Evolutionary conservation across 2,888 invertebrate genomes (phyloP).

Genomic region (Altica lythri): DNA sequence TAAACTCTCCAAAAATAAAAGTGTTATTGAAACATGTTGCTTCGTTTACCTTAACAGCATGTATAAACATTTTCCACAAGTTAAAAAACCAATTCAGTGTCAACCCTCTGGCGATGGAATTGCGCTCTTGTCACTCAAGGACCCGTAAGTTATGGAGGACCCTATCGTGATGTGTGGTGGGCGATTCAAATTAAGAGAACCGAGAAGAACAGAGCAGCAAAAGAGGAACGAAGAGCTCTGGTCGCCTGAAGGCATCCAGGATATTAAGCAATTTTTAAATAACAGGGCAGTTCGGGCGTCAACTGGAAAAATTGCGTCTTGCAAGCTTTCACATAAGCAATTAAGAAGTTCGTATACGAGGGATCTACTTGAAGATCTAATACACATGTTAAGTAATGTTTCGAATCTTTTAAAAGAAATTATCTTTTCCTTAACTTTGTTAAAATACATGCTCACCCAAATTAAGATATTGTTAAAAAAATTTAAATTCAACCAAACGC

Average conservation of each 20-base stretch:
- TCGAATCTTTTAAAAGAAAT: too few relatives aligned
- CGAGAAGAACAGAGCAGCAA: constrained; percentile 27
- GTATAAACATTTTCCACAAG: too few relatives aligned
- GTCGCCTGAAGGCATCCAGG: constrained; percentile 28
- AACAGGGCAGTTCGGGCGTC: constrained; percentile 30
- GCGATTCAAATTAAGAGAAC: constrained; percentile 36
- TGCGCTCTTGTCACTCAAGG: constrained; percentile 22
- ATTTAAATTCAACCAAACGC: too few relatives aligned
- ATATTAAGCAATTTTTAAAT: constrained; percentile 41
- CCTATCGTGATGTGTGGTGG: constrained; percentile 24
- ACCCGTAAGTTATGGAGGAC: constrained; percentile 16
- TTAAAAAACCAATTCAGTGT: too few relatives aligned
- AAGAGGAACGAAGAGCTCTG: constrained; percentile 27
- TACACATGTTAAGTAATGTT: too few relatives aligned
- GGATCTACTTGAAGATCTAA: neutral
- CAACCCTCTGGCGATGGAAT: neutral
- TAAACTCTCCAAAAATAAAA: too few relatives aligned
- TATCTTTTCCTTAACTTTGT: too few relatives aligned
- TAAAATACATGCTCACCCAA: too few relatives aligned
- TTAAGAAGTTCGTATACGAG: constrained; percentile 29
- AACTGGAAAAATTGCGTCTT: constrained; percentile 31
- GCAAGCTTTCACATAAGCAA: constrained; percentile 31
- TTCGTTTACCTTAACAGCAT: too few relatives aligned
- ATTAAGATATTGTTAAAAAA: too few relatives aligned
- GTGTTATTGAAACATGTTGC: too few relatives aligned